Conservation (phyloP, 1,140 invertebrate genomes). For the Eciton burchellii region DNA sequence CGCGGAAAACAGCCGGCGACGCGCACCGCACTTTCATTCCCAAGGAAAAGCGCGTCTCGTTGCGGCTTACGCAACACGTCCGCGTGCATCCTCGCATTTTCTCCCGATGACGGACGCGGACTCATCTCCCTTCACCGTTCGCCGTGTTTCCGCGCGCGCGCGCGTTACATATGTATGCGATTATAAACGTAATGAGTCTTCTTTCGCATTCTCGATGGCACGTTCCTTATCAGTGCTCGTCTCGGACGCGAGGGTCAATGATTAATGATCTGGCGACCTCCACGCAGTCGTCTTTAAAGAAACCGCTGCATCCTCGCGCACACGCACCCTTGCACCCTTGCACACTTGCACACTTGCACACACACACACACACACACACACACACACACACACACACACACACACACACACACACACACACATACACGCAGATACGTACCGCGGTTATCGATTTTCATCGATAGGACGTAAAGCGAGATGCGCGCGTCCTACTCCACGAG, state of each 20-base stretch:
- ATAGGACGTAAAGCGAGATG: neutral
- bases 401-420: neutral
- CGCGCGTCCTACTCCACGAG: neutral
- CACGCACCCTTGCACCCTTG: neutral
- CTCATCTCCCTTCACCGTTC: slow-evolving; percentile 24
- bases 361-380: too few species aligned
- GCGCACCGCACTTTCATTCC: slow-evolving; percentile 32
- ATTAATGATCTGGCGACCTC: slow-evolving; percentile 25
- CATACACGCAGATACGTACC: too few species aligned
- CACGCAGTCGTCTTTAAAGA: slow-evolving; percentile 12
- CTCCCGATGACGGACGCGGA: slow-evolving; percentile 1
- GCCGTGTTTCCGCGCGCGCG: slow-evolving; percentile 12
- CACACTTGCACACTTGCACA: neutral
- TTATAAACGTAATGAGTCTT: slow-evolving; percentile 60
- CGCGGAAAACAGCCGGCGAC: slow-evolving; percentile 10
- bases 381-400: slow-evolving; percentile 5
- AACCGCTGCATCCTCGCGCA: slow-evolving; percentile 1
- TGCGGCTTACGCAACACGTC: slow-evolving; percentile 42
- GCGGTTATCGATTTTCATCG: slow-evolving; percentile 20
- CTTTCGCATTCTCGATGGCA: slow-evolving; percentile 74
- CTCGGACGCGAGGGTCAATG: slow-evolving; percentile 64
- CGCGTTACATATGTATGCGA: slow-evolving; percentile 24
- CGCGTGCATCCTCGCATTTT: slow-evolving; percentile 43
- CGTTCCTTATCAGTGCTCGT: slow-evolving; percentile 79
- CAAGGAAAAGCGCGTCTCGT: slow-evolving; percentile 37